Evolutionary conservation across 2,888 invertebrate species (phyloP), one percentile per base, ranked within the genome.

Genomic region (Cremastinae sp.): DNA sequence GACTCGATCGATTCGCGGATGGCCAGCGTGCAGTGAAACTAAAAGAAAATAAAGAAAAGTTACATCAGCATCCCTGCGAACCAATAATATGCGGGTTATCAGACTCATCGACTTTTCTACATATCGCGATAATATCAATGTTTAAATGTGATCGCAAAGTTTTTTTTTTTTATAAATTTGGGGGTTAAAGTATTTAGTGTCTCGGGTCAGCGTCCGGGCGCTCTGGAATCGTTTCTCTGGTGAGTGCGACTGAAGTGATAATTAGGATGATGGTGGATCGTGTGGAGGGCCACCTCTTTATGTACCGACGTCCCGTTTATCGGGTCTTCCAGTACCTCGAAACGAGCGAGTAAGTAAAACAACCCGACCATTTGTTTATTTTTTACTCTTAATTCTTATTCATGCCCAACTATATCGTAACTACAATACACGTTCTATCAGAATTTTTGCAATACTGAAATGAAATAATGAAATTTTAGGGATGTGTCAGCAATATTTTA

Each of bases 291-390:
- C 94, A 94, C 91, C 93, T 94, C 90, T 91, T 90, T 87, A 93
- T 95, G 91, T 95, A 94, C 92, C 93, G 94, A 89, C 94, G 94
- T 90, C 95, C 95, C 89, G 94, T 94, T 82, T 95, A 95, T 91
- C 92, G 94, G 91, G 94, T 94, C 89, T 95, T 95, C 92, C 95
- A 95, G 92, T 95, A 95, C 91, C 92, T 95, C 90, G 95, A 95
- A 91, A 94, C 95, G 74, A 83, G 85, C 85, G 89, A 88, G 95
- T 95, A 91, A 95, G 95, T 94, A 87, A 73, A 70, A 14, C 16
- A 18, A 14, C 22, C 1, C 9, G 20, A 0, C 12, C n/a, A n/a
- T 28, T 28, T 28, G 28, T 28, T 28, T 5, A 28, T 28, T 3
- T 28, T 28, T 28, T n/a, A n/a, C n/a, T n/a, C n/a, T 28, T 28